Conservation (phyloP, 2,113 vertebrate species). For the Macrotis lagotis region DNA sequence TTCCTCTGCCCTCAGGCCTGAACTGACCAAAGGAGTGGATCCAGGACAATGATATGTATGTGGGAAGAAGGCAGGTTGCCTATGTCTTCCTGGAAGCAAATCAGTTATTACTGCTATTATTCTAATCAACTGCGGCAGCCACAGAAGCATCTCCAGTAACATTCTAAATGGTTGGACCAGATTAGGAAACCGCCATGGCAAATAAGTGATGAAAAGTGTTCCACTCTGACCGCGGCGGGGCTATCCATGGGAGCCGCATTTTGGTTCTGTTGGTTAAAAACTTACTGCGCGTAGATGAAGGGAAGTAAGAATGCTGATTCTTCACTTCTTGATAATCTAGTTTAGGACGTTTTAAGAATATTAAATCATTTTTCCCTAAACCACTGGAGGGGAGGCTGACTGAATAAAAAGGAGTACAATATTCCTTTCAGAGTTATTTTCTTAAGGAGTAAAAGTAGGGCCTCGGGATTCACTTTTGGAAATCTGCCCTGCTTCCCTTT, state of each 20-base stretch:
- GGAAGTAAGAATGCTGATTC: background rate
- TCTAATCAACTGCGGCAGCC: background rate
- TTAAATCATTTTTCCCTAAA: background rate
- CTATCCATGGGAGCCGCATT: background rate
- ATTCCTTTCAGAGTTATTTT: constrained; percentile 21
- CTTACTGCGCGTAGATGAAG: background rate
- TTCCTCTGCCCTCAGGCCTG: background rate
- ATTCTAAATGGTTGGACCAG: background rate
- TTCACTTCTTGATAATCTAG: background rate
- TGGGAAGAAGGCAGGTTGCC: background rate
- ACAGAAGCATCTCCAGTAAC: background rate
- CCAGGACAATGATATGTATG: background rate
- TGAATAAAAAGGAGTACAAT: background rate
- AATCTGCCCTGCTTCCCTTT: background rate
- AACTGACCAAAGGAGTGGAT: background rate
- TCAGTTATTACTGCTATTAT: background rate
- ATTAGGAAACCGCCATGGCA: background rate
- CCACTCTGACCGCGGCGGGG: background rate
- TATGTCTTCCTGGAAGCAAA: background rate
- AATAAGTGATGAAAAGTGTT: background rate
- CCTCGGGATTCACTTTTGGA: background rate
- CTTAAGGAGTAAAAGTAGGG: background rate
- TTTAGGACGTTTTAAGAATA: background rate
- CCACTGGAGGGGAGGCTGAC: background rate
- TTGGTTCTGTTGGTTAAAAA: background rate